A percentile compares a stretch with the other conserved stretches of the same genome.
These are phyloP conservation scores for Mycteria americana DNA, from an alignment of 2,797 vertebrate genomes.

Conservation along the genomic window DNA sequence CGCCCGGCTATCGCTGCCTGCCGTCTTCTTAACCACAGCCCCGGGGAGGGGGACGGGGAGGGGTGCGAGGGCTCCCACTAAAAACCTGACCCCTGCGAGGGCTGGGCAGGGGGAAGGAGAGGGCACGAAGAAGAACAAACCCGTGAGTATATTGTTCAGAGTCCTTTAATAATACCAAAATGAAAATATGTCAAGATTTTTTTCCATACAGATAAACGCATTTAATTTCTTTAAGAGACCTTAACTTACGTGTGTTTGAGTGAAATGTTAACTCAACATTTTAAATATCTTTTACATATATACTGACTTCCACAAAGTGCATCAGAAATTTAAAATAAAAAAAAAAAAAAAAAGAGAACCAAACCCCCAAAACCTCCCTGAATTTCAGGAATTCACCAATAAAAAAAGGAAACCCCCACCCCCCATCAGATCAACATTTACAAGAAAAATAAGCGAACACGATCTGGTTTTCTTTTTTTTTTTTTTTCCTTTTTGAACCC, in stretches of 20 bases:
- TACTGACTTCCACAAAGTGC: slow-evolving; percentile 99
- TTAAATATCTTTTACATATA: slow-evolving; percentile 99
- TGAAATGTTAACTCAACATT: slow-evolving; percentile 93
- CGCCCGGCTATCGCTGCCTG: neutral
- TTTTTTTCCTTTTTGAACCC: slow-evolving; percentile 71
- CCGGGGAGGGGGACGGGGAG: neutral
- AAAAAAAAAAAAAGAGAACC: slow-evolving; percentile 54
- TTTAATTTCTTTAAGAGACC: slow-evolving; percentile 93
- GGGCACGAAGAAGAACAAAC: slow-evolving; percentile 40
- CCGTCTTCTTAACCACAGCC: neutral
- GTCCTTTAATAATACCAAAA: slow-evolving; percentile 99
- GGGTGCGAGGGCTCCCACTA: neutral
- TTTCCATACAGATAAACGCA: slow-evolving; percentile 99
- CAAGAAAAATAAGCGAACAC: slow-evolving; percentile 84
- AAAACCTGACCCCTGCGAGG: neutral
- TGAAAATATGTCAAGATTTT: slow-evolving; percentile 96
- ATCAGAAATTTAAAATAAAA: slow-evolving; percentile 90
- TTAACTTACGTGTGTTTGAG: slow-evolving; percentile 89
- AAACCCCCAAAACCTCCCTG: slow-evolving; percentile 80
- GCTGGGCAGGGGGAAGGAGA: neutral
- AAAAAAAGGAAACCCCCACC: neutral
- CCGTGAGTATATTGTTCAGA: slow-evolving; percentile 77
- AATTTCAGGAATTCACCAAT: slow-evolving; percentile 96
- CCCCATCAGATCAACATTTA: slow-evolving; percentile 91
- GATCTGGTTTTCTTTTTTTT: slow-evolving; percentile 47